A percentile compares a stretch with the other conserved stretches of the same genome.
Conservation (phyloP, 2,888 invertebrate species). For the Orthonychiurus folsomi region DNA sequence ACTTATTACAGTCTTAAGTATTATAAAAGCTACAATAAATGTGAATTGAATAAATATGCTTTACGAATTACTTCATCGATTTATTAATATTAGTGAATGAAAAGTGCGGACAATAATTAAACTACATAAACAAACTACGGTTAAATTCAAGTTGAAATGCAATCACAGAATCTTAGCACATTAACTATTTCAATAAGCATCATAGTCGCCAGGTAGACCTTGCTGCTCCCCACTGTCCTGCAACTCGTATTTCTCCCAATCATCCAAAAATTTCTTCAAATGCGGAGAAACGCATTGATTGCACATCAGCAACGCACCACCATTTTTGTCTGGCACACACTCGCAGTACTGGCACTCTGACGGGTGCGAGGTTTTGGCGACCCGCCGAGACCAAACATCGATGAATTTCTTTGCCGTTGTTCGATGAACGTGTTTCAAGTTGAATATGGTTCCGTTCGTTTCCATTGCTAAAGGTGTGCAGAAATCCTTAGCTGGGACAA, state of each 20-base stretch:
- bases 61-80: too few species aligned
- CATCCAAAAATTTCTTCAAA: conserved; percentile 41
- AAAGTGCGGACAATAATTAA: background rate
- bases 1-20: too few species aligned
- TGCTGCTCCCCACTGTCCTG: background rate
- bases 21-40: too few species aligned
- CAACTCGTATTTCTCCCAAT: conserved; percentile 5
- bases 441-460: conserved; percentile 45
- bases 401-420: conserved; percentile 43
- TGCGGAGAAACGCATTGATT: conserved; percentile 42
- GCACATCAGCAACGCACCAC: conserved; percentile 44
- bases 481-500: conserved; percentile 44
- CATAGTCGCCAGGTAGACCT: background rate
- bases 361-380: conserved; percentile 42
- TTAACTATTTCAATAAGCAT: too few species aligned
- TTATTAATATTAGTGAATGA: too few species aligned
- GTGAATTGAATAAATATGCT: too few species aligned
- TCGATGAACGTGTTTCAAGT: conserved; percentile 41
- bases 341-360: conserved; percentile 46
- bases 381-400: conserved; percentile 43
- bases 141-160: background rate
- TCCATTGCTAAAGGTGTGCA: conserved; percentile 45
- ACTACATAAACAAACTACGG: background rate
- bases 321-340: conserved; percentile 45
- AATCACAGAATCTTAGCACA: too few species aligned